Percentiles rank a stretch among this genome's conserved stretches.
phyloP scores from a whole-genome alignment of 1,140 invertebrate genomes.

The Bilobella aurantiaca region DNA sequence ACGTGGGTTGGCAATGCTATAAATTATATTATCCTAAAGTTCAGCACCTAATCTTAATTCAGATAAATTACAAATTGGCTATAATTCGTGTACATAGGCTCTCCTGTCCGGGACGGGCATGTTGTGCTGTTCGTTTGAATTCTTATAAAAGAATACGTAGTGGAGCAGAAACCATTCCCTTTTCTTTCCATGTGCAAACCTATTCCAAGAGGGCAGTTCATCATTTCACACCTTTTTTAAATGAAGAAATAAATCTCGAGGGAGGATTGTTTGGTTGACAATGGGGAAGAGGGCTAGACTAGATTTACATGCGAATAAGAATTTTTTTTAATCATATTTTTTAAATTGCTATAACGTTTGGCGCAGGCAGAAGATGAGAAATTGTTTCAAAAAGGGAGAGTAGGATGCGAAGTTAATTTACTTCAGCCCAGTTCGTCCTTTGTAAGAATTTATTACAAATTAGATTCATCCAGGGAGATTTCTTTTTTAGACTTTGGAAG shows the following conservation, averaged over 20 bases:
- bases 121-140: too few species aligned
- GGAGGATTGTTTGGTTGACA: background rate
- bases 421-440: background rate
- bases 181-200: background rate
- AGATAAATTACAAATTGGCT: too few species aligned
- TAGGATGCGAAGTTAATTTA: constrained; percentile 2
- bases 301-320: constrained; percentile 9
- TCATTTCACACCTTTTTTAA: constrained; percentile 5
- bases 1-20: too few species aligned
- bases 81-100: too few species aligned
- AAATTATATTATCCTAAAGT: too few species aligned
- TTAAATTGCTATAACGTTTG: background rate
- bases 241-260: constrained; percentile 7
- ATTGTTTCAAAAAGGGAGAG: constrained; percentile 1
- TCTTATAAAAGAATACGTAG: too few species aligned
- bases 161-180: too few species aligned
- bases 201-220: background rate
- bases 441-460: constrained; percentile 6
- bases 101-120: too few species aligned
- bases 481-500: background rate
- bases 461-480: background rate
- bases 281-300: constrained; percentile 5
- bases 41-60: too few species aligned
- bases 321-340: background rate
- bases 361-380: background rate